Base-by-base conservation (phyloP, 1,140 invertebrate species). In the Drosophila arizonae region DNA sequence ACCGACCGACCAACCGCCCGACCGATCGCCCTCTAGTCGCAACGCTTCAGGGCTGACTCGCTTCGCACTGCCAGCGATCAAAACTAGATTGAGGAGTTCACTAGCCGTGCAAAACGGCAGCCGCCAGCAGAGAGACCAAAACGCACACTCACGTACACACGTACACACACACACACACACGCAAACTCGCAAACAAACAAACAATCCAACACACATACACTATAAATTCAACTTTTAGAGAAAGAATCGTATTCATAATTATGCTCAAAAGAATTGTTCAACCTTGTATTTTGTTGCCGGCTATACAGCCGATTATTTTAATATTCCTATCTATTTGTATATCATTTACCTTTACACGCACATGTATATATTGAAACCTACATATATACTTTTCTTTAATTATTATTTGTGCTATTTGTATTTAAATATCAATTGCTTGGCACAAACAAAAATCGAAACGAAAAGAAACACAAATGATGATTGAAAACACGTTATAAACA, bases 251-350 rank as follows among this genome's bases (percentile, higher is more conserved):
- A 60, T 60, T 67, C 46, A 60, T 60, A 39, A 30, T 60, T 28
- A 67, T 67, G 65, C 65, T 67, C 65, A 54, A 69, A 67, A 62
- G 33, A 62, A 54, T 62, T 69, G 66, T 69, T 69, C 57, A 62
- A 54, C 39, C 46, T 69, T 62, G 57, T 62, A 51, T 60, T 62
- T 69, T 69, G 66, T 69, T 60, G 8, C 46, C 57, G 46, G 56
- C 24, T 61, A 26, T 17, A 36, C 28, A 39, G 21, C 21, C 52
- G 28, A 36, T 67, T 15, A 33, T 46, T 36, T 46, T 26, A 50
- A 50, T 50, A 50, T 50, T 24, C 43, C 6, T 54, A 39, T 36
- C 28, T 58, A 60, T 11, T 46, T 15, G n/a, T 60, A 26, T 26
- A 46, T 46, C n/a, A 15, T 46, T 21, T 50, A 48, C 3, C 21